Conservation (phyloP, 2,797 vertebrate genomes). For the Pogoniulus pusillus region DNA sequence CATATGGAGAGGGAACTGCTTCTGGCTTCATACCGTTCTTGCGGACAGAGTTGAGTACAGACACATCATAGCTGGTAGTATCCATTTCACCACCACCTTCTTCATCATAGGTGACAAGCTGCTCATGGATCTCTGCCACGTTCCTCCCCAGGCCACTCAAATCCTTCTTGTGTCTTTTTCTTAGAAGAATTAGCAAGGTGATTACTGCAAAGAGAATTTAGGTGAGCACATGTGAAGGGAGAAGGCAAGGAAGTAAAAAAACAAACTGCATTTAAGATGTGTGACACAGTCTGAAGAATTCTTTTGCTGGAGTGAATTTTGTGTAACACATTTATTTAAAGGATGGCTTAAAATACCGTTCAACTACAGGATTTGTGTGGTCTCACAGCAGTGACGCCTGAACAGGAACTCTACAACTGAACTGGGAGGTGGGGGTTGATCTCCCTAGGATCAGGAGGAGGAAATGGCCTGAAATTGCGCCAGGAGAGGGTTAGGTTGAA, state of each 20-base stretch:
- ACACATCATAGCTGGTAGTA: slow-evolving; percentile 95
- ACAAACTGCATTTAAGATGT: neutral
- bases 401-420: neutral
- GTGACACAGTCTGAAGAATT: neutral
- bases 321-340: neutral
- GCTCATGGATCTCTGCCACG: slow-evolving; percentile 93
- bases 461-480: no score
- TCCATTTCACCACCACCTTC: slow-evolving; percentile 99
- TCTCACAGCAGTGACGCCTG: neutral
- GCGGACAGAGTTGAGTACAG: slow-evolving; percentile 89
- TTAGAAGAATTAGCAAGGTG: slow-evolving; percentile 84
- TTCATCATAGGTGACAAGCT: slow-evolving; percentile 95
- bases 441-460: no score
- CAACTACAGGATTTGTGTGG: neutral
- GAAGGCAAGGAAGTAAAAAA: neutral
- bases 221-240: neutral
- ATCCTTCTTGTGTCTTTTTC: slow-evolving; percentile 87
- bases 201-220: slow-evolving; percentile 79
- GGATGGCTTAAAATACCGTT: neutral
- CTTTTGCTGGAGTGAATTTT: neutral
- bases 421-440: neutral
- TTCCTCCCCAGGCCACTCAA: slow-evolving; percentile 80
- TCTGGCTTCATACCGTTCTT: slow-evolving; percentile 73
- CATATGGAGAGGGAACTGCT: slow-evolving; percentile 74
- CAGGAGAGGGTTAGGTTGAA: no score